Evolutionary conservation across 2,797 vertebrate species (phyloP), one percentile per base, ranked within the genome.

Genomic region (Chromobotia macracanthus): DNA sequence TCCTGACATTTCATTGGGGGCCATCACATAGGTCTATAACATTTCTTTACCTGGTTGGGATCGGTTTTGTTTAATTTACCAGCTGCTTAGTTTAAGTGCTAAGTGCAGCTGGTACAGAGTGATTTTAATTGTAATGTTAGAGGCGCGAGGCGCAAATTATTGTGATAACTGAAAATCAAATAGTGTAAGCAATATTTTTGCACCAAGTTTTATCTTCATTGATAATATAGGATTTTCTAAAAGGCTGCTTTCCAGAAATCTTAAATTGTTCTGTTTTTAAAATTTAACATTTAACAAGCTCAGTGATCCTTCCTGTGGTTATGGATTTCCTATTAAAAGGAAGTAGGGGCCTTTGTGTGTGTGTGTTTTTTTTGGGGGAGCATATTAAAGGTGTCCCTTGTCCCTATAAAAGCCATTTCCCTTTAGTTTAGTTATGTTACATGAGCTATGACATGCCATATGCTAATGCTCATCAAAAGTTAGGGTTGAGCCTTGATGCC

Each of bases 41-140:
- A 28, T 46, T 53, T 89, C 87, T 89, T 21, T 3, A 16, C n/a
- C 93, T 95, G 94, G 95, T 91, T 95, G 92, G 95, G 93, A 94
- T 94, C 90, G 92, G 91, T 88, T 91, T 92, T 92, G 91, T 93
- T 93, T 89, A 93, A 93, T 94, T 93, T 92, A 90, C 85, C 90
- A 90, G 91, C 90, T 92, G 11, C 35, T 68, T 48, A 18, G n/a
- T 55, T 51, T 51, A 51, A 5, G 16, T 55, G 51, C 16, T 53
- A 53, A 38, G 28, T 35, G 50, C 9, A 13, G 19, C 56, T 41
- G 48, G 23, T 58, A 53, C 16, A 38, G 93, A 95, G 94, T 87
- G 93, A 92, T 93, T 92, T 93, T 92, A 87, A 91, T n/a, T 64
- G 16, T 18, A 35, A 35, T 8, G 19, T 11, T 51, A 44, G 15